Evolutionary conservation across 2,888 invertebrate species (phyloP).

Genomic region (Poecilus cupreus): DNA sequence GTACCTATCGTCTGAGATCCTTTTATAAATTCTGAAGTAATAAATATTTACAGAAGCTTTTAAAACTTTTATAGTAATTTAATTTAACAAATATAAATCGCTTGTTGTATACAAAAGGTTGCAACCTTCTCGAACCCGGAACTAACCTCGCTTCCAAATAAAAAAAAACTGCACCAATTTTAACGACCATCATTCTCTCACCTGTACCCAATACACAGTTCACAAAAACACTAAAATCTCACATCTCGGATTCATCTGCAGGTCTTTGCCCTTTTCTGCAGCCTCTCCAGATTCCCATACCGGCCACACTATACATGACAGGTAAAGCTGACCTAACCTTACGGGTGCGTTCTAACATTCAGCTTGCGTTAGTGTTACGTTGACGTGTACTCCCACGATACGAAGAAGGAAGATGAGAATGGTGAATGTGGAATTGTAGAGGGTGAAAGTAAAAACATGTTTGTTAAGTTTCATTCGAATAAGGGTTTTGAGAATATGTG

Average conservation of each 20-base stretch:
- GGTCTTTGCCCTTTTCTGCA: constrained; percentile 48
- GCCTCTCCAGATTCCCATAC: constrained; percentile 17
- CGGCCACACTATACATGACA: constrained; percentile 14
- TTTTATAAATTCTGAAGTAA: too few relatives aligned
- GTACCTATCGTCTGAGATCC: too few relatives aligned
- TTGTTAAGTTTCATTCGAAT: neutral
- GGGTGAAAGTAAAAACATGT: constrained; percentile 56
- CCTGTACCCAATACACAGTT: constrained; percentile 35
- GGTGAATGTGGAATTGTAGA: too few relatives aligned
- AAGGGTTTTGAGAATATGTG: constrained; percentile 8
- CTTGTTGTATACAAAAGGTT: too few relatives aligned
- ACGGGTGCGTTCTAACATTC: neutral
- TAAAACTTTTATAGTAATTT: too few relatives aligned
- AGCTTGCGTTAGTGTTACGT: constrained; percentile 2
- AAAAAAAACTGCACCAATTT: constrained; percentile 26
- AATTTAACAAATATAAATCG: too few relatives aligned
- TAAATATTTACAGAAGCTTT: too few relatives aligned
- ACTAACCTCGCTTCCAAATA: constrained; percentile 23
- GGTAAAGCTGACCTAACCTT: constrained; percentile 34
- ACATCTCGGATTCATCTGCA: neutral
- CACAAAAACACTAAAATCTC: neutral
- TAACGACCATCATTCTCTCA: constrained; percentile 21
- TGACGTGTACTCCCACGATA: constrained; percentile 42
- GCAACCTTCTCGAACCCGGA: constrained; percentile 31
- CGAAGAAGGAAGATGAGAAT: neutral